Percentiles rank a stretch among this genome's conserved stretches.
Conservation (phyloP, 2,888 invertebrate genomes). For the Choristoneura rosaceana region DNA sequence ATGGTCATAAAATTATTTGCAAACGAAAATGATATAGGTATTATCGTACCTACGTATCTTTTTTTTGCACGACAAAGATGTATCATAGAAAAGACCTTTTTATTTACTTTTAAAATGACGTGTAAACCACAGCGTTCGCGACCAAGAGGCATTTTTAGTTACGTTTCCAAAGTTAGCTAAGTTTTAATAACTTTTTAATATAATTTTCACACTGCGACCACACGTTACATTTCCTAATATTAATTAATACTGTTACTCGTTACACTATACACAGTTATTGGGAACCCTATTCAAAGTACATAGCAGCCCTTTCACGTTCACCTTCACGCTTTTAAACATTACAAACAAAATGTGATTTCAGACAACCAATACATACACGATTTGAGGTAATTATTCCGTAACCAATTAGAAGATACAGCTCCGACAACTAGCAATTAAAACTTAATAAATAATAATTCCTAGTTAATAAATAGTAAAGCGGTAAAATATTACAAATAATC, state of each 20-base stretch:
- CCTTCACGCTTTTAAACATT: constrained; percentile 39
- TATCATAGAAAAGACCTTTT: neutral
- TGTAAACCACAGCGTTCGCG: constrained; percentile 14
- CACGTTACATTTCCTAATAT: constrained; percentile 48
- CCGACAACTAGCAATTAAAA: constrained; percentile 62
- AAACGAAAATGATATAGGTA: too few species aligned
- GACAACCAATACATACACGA: constrained; percentile 60
- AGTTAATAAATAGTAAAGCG: constrained; percentile 76
- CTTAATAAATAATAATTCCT: constrained; percentile 77
- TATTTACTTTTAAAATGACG: constrained; percentile 3
- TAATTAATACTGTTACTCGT: constrained; percentile 49
- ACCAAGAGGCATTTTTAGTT: constrained; percentile 28
- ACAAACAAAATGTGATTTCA: constrained; percentile 54
- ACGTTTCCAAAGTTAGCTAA: constrained; percentile 38
- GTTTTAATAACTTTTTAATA: constrained; percentile 40
- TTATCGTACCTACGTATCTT: too few species aligned
- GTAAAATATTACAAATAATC: constrained; percentile 67
- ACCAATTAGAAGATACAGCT: constrained; percentile 53
- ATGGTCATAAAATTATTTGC: neutral
- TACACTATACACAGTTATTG: constrained; percentile 45
- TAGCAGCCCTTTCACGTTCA: constrained; percentile 40
- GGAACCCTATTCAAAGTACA: constrained; percentile 47
- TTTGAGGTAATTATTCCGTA: constrained; percentile 67
- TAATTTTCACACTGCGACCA: constrained; percentile 55
- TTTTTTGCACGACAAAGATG: constrained; percentile 5